Percentiles rank a stretch among this genome's conserved stretches.
Evolutionary conservation across 2,888 invertebrate species (phyloP).

Genomic region (Clepsis dumicolana): DNA sequence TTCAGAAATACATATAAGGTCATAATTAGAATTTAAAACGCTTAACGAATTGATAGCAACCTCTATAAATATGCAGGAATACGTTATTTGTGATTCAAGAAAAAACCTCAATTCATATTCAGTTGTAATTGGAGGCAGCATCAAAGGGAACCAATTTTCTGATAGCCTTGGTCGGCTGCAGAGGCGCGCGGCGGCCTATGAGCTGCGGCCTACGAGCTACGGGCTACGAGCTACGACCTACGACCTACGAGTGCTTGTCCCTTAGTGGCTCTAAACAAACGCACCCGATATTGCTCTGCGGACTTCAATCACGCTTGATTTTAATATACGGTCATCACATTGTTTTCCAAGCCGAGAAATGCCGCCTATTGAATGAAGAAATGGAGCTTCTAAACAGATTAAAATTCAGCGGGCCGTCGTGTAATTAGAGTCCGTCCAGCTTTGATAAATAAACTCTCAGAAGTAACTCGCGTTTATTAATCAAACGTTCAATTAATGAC

Average conservation of each 20-base stretch:
- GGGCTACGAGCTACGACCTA: too few relatives aligned
- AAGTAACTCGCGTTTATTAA: neutral
- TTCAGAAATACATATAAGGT: too few relatives aligned
- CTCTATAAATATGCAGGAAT: conserved; percentile 21
- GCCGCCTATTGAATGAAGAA: neutral
- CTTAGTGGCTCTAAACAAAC: conserved; percentile 7
- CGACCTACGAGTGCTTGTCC: neutral
- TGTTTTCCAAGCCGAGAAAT: neutral
- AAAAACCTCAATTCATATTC: conserved; percentile 50
- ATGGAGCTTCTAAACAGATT: neutral
- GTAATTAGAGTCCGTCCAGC: neutral
- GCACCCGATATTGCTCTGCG: conserved; percentile 13
- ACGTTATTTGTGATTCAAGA: conserved; percentile 29
- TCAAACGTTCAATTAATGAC: too few relatives aligned
- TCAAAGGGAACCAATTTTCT: conserved; percentile 53
- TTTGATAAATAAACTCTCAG: neutral
- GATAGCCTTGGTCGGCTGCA: conserved; percentile 44
- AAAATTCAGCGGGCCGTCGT: neutral
- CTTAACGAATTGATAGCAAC: conserved; percentile 22
- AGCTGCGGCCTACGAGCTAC: too few relatives aligned
- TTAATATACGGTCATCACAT: conserved; percentile 5
- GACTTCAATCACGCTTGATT: neutral
- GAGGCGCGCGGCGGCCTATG: conserved; percentile 34
- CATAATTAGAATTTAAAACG: too few relatives aligned
- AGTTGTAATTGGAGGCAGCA: conserved; percentile 51